Base-by-base conservation (phyloP, 1,140 invertebrate genomes). In the Drosophila sproati region DNA sequence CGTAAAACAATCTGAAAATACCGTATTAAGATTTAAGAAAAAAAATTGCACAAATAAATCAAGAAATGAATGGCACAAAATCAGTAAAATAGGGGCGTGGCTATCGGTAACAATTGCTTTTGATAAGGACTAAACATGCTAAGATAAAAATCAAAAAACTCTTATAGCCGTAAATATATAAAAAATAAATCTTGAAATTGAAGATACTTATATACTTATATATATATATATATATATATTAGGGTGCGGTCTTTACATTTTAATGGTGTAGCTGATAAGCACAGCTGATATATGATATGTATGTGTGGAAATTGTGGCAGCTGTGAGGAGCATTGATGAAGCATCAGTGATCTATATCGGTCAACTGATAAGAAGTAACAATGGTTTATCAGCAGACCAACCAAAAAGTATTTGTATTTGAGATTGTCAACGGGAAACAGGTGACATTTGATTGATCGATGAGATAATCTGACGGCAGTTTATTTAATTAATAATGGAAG, bases 401-500 rank as follows among this genome's bases (percentile, higher is more conserved):
- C n/a, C 45, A 20, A 28, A 48, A 29, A 50, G 37, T 39, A 37
- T 37, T 8, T 7, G 7, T 35, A 20, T 32, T 20, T 37, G 12
- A 29, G 47, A 51, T 51, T 51, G 48, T 34, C n/a, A 3, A 2
- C 10, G 31, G 50, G 31, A 34, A 12, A 10, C 50, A 34, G 12
- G n/a, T 47, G 31, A 34, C 56, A 59, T 2, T 6, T n/a, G 29
- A 20, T 59, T 47, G 56, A 59, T 59, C 43, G 29, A 45, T 57
- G 39, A 5, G 55, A 57, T 43, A 43, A 57, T 7, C 39, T 45
- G 56, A 34, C 56, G 45, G 29, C 29, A 45, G 10, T 59, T 45
- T 59, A 59, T 51, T 47, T 28, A n/a, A 45, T 4, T 45, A 31
- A 59, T 59, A 59, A 59, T 37, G 5, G 7, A 41, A 56, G 5